These are phyloP conservation scores for Drosophila ironensis DNA, from an alignment of 1,140 invertebrate genomes.

Conservation along the genomic window DNA sequence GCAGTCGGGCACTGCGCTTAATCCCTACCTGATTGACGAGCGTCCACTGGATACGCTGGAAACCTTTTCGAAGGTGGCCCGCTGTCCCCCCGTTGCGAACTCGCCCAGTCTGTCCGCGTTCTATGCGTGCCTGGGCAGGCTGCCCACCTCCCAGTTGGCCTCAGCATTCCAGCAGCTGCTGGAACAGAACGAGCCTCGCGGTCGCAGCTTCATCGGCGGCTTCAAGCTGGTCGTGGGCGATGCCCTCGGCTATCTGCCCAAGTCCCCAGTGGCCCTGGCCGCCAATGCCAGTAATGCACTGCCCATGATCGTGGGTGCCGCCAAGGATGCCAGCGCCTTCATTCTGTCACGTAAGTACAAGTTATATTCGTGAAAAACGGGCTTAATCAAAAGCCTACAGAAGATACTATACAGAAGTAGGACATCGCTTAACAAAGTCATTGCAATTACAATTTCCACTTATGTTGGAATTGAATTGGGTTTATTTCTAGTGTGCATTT, in stretches of 20 bases:
- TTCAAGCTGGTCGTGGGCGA: slow-evolving; percentile 76
- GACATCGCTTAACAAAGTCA: too few relatives aligned
- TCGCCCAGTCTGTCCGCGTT: slow-evolving; percentile 17
- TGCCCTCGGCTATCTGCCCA: slow-evolving; percentile 54
- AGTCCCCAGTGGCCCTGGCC: slow-evolving; percentile 54
- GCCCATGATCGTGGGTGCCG: slow-evolving; percentile 57
- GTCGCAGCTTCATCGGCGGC: slow-evolving; percentile 52
- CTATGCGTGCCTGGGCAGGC: slow-evolving; percentile 48
- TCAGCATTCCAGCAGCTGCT: slow-evolving; percentile 50
- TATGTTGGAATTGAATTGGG: too few relatives aligned
- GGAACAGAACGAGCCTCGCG: slow-evolving; percentile 55
- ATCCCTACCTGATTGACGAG: slow-evolving; percentile 72
- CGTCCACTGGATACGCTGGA: slow-evolving; percentile 47
- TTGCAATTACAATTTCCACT: too few relatives aligned
- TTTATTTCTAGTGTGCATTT: too few relatives aligned
- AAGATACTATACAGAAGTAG: too few relatives aligned
- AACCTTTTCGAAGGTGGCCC: slow-evolving; percentile 59
- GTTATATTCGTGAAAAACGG: too few relatives aligned
- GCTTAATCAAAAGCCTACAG: too few relatives aligned
- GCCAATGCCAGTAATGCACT: slow-evolving; percentile 37
- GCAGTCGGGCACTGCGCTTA: slow-evolving; percentile 77
- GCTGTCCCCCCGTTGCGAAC: slow-evolving; percentile 33
- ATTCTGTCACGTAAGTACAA: slow-evolving; percentile 70
- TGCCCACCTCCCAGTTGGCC: slow-evolving; percentile 62
- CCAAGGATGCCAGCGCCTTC: slow-evolving; percentile 77